Evolutionary conservation across 1,140 invertebrate species (phyloP).

Genomic region (Tribolium castaneum): DNA sequence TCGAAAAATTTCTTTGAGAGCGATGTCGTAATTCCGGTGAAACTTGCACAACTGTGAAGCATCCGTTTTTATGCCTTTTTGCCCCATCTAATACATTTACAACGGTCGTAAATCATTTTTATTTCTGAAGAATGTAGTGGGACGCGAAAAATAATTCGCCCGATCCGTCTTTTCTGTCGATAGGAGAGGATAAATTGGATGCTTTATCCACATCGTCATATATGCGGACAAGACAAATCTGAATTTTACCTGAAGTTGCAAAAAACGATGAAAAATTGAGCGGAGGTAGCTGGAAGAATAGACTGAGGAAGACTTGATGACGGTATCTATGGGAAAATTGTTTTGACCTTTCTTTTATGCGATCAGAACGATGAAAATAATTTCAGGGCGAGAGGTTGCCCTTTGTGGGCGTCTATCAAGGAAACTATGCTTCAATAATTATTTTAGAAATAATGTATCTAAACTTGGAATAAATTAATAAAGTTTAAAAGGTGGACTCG

Average conservation of each 20-base stretch:
- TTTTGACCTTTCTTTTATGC: not conserved
- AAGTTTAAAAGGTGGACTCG: too few species aligned
- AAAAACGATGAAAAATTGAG: not conserved
- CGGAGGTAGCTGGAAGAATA: not conserved
- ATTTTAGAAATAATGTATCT: not conserved
- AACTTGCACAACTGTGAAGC: conserved; percentile 22
- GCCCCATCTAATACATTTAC: conserved; percentile 32
- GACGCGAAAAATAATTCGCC: conserved; percentile 9
- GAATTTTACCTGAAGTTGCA: not conserved
- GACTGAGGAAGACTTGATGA: not conserved
- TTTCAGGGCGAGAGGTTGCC: not conserved
- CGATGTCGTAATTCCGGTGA: not conserved
- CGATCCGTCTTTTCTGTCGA: conserved; percentile 19
- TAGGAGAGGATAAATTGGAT: conserved; percentile 5
- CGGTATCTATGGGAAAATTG: not conserved
- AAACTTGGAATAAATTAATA: too few species aligned
- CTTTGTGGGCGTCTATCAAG: not conserved
- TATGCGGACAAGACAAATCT: conserved; percentile 1
- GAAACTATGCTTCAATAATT: not conserved
- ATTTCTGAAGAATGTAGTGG: conserved; percentile 28
- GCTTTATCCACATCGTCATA: conserved; percentile 14
- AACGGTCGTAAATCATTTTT: conserved; percentile 31
- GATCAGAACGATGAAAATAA: not conserved
- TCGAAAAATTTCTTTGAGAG: not conserved
- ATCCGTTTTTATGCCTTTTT: conserved; percentile 13